A percentile compares a stretch with the other conserved stretches of the same genome.
Evolutionary conservation across 2,113 vertebrate species (phyloP).

Genomic region (Nyctibius bracteatus): DNA sequence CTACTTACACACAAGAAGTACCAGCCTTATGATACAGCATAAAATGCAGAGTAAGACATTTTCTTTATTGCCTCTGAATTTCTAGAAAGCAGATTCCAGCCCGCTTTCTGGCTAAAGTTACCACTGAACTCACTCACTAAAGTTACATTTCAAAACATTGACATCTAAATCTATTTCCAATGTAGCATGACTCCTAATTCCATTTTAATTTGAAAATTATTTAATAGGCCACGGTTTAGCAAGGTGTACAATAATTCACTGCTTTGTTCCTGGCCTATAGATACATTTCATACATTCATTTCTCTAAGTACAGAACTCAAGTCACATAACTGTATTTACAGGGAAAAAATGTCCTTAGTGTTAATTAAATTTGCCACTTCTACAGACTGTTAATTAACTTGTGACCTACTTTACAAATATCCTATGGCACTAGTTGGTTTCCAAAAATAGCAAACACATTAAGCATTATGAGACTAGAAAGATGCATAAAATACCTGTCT

Average conservation of each 20-base stretch:
- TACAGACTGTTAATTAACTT: background rate
- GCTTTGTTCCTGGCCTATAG: background rate
- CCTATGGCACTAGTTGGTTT: background rate
- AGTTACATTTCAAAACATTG: background rate
- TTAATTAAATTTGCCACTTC: background rate
- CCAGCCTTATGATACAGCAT: background rate
- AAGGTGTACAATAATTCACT: background rate
- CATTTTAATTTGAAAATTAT: background rate
- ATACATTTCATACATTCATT: background rate
- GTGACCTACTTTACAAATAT: background rate
- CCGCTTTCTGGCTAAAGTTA: background rate
- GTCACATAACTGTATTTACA: background rate
- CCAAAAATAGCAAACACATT: background rate
- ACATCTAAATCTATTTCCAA: background rate
- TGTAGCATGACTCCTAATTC: background rate
- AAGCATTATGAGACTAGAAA: background rate
- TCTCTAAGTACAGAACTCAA: background rate
- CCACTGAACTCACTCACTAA: background rate
- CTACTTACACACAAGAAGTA: background rate
- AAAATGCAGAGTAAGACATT: background rate
- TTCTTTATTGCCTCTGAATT: background rate
- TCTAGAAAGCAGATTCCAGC: background rate
- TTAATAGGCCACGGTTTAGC: background rate
- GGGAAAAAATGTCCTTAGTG: background rate
- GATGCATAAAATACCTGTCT: background rate